Evolutionary conservation across 1,140 invertebrate genomes (phyloP), one percentile per base, ranked within the genome.

Genomic region (Nylanderia fulva): DNA sequence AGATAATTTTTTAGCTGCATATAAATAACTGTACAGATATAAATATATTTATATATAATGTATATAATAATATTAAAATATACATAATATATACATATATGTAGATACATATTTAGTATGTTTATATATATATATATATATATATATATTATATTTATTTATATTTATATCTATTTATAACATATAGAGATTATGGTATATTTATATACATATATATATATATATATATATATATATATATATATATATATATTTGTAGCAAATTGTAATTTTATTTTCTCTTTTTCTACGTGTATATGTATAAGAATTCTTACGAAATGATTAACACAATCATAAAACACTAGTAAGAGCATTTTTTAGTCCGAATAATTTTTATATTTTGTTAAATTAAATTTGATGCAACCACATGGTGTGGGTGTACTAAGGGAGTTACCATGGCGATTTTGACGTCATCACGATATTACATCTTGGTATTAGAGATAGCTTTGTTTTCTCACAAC

Each of bases 391-490:
- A 80, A 71, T 42, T 39, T 56, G 24, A 54, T 64, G 15, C 24
- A 13, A 42, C 56, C 7, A 13, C n/a, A 39, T 33, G 24, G 18
- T 18, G 36, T 80, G 27, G 77, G 52, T 64, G 18, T 21, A 56
- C n/a, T 29, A 83, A 72, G 84, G 85, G 85, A 85, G 87, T 90
- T 86, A 71, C 88, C 60, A 90, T 90, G 85, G 88, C 88, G 58
- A 90, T 90, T 71, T 52, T 90, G 88, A 90, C 88, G 86, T 90
- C 85, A 90, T 27, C 8, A n/a, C 11, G 54, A 39, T 75, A 63
- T 24, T 36, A 29, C 33, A 13, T 75, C 42, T 77, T 79, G 9
- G 33, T 77, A 61, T 64, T 64, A 52, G 61, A 45, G 36, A 54
- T 79, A 64, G 21, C 24, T 66, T 75, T 84, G 33, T 79, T 45